A percentile compares a stretch with the other conserved stretches of the same genome.
Evolutionary conservation across 30 jellyfish, hydroid and myxozoan genomes (phyloP).

Genomic region (Morbakka virulenta): DNA sequence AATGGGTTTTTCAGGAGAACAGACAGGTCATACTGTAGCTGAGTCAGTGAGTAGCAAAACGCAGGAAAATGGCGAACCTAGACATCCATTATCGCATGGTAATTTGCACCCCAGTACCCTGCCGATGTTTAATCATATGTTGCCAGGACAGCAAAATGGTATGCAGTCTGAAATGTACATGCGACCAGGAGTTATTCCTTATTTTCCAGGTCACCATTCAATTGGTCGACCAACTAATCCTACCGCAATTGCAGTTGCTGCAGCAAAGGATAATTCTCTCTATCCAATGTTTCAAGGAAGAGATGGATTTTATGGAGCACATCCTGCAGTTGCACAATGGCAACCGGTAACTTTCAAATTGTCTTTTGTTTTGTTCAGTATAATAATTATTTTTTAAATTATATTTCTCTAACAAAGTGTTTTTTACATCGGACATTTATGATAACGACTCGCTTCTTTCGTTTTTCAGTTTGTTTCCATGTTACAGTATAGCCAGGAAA

Average conservation of each 20-base stretch:
- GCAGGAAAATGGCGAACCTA: conserved; percentile 20
- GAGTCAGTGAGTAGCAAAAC: conserved; percentile 21
- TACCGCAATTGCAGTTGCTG: conserved; percentile 97
- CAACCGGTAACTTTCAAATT: conserved; percentile 89
- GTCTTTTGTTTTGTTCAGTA: no score
- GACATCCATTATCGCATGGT: conserved; percentile 46
- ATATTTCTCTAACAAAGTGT: no score
- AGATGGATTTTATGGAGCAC: conserved; percentile 82
- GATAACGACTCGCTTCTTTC: no score
- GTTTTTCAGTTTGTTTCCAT: no score
- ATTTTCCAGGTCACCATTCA: conserved; percentile 36
- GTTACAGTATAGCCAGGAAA: no score
- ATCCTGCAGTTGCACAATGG: conserved; percentile 94
- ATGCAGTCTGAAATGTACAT: conserved; percentile 56
- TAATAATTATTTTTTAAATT: no score
- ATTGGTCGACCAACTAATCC: conserved; percentile 83
- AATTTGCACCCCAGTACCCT: conserved; percentile 54
- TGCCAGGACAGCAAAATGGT: conserved; percentile 64
- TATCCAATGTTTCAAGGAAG: conserved; percentile 60
- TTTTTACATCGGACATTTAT: no score
- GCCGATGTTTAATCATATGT: conserved; percentile 62
- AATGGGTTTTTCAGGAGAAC: conserved; percentile 32
- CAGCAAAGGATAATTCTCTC: conserved; percentile 84
- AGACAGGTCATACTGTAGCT: conserved; percentile 21
- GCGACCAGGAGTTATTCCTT: conserved; percentile 53